These are phyloP conservation scores for Nansenia antarctica DNA, from an alignment of 2,113 vertebrate species.

Conservation along the genomic window DNA sequence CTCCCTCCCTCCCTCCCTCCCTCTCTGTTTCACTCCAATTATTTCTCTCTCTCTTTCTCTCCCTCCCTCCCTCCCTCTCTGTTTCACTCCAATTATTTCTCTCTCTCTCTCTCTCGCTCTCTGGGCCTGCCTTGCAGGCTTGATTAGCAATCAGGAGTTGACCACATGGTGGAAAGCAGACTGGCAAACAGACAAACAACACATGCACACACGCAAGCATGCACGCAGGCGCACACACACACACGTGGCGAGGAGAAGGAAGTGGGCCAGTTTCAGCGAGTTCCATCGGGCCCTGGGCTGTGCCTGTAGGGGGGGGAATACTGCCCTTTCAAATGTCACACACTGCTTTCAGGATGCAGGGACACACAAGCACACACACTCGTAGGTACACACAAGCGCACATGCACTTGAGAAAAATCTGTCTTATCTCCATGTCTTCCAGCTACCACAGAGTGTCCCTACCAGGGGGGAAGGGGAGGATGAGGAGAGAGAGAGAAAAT, in stretches of 20 bases:
- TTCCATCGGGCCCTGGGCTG: constrained; percentile 60
- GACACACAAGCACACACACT: background rate
- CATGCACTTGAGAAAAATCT: constrained; percentile 5
- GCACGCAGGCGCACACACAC: background rate
- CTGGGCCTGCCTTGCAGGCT: constrained; percentile 61
- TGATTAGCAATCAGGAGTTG: constrained; percentile 74
- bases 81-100: constrained; percentile 5
- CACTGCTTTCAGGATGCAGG: constrained; percentile 37
- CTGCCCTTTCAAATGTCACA: constrained; percentile 68
- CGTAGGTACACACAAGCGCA: constrained; percentile 18
- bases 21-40: constrained; percentile 1
- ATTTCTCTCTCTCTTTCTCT: background rate
- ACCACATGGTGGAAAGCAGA: constrained; percentile 63
- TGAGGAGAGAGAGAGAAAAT: constrained; percentile 10
- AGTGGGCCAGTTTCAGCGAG: constrained; percentile 50
- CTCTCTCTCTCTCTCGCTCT: constrained; percentile 27
- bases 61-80: constrained; percentile 9
- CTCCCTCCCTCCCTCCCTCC: constrained; percentile 2
- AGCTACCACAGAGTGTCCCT: background rate
- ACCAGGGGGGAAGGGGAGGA: background rate
- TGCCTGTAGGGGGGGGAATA: constrained; percentile 41
- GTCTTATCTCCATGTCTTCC: background rate
- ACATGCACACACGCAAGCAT: too few relatives aligned
- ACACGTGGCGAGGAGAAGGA: constrained; percentile 35
- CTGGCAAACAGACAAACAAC: constrained; percentile 50